phyloP scores from a whole-genome alignment of 2,113 vertebrate genomes.

The Solea senegalensis region DNA sequence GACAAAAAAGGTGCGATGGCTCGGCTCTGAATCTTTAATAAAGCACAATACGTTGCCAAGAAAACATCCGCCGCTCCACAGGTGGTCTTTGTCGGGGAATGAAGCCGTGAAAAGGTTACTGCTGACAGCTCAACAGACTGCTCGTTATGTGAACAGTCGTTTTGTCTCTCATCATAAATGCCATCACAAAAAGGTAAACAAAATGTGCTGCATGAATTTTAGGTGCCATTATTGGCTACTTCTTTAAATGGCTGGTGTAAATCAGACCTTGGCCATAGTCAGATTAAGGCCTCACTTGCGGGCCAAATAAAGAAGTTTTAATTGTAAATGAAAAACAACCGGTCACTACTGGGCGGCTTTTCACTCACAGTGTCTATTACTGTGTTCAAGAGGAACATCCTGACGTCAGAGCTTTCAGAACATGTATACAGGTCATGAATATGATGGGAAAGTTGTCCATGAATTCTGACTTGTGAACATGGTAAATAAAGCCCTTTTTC shows the following conservation, averaged over 20 bases:
- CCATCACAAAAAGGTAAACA: conserved; percentile 56
- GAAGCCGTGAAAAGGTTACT: conserved; percentile 72
- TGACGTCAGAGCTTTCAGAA: too few species aligned
- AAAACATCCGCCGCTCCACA: conserved; percentile 55
- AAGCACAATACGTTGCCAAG: conserved; percentile 47
- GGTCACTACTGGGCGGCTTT: too few species aligned
- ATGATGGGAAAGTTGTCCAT: too few species aligned
- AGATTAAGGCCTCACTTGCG: neutral
- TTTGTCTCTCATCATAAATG: conserved; percentile 49
- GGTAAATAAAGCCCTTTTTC: too few species aligned
- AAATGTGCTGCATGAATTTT: conserved; percentile 13
- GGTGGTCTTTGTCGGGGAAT: conserved; percentile 57
- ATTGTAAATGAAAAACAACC: too few species aligned
- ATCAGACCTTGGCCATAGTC: neutral
- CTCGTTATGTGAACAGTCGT: conserved; percentile 57
- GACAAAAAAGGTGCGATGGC: conserved; percentile 18
- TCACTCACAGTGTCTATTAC: too few species aligned
- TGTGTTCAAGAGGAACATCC: too few species aligned
- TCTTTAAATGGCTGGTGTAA: neutral
- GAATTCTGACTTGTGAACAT: too few species aligned
- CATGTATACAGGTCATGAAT: too few species aligned
- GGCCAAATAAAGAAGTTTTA: too few species aligned
- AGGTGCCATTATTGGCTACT: conserved; percentile 25
- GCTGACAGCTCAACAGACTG: conserved; percentile 62
- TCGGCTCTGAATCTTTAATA: conserved; percentile 44